Conservation (phyloP, 2,113 vertebrate species). For the human (Homo sapiens) region DNA sequence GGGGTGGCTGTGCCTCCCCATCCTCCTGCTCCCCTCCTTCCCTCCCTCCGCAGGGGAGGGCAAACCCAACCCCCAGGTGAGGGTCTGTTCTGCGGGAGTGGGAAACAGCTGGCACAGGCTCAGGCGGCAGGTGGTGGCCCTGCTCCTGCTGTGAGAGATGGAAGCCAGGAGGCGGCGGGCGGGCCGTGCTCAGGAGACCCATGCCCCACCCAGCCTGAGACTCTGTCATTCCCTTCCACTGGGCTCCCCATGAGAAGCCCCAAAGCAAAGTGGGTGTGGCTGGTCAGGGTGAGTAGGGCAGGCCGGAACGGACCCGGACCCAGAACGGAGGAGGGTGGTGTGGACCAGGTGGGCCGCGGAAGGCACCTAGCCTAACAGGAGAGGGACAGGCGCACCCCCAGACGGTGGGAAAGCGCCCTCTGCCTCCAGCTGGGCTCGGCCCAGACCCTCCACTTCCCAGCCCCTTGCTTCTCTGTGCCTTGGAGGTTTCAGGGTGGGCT, state of each 20-base stretch:
- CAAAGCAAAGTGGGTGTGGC: not conserved
- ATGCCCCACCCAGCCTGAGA: not conserved
- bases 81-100: not conserved
- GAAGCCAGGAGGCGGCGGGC: not conserved
- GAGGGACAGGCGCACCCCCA: not conserved
- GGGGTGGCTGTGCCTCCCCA: not conserved
- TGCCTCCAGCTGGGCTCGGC: not conserved
- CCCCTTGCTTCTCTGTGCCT: not conserved
- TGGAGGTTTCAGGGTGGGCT: not conserved
- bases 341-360: not conserved
- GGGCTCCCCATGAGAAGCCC: not conserved
- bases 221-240: not conserved
- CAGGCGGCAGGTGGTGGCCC: not conserved
- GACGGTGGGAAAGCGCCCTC: not conserved
- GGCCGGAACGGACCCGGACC: not conserved
- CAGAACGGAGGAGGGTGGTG: not conserved
- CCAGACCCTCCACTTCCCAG: not conserved
- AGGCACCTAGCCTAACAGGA: not conserved
- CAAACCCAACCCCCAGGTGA: not conserved
- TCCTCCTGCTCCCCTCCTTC: not conserved
- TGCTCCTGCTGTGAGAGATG: accelerated
- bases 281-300: not conserved
- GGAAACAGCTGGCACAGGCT: not conserved
- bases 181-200: not conserved
- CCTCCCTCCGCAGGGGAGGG: not conserved